Conservation (phyloP, 2,888 invertebrate species). For the Chironomus tentans region DNA sequence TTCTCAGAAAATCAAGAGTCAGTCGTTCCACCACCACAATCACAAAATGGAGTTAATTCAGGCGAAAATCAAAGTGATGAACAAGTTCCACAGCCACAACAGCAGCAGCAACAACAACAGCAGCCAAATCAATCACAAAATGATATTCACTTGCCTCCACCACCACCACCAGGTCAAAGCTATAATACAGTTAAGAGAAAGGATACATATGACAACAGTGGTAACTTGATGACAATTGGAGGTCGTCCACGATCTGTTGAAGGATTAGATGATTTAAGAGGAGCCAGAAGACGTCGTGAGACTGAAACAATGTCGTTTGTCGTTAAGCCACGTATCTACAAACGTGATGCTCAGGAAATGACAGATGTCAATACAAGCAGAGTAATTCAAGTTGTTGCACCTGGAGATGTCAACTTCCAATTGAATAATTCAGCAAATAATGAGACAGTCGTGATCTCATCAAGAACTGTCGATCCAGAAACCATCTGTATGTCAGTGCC, state of each 20-base stretch:
- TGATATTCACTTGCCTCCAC: constrained; percentile 72
- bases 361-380: constrained; percentile 85
- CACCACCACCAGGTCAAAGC: constrained; percentile 72
- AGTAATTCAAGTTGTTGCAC: constrained; percentile 86
- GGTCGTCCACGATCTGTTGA: constrained; percentile 84
- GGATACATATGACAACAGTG: constrained; percentile 57
- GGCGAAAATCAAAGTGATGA: constrained; percentile 50
- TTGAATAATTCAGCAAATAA: constrained; percentile 68
- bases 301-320: constrained; percentile 53
- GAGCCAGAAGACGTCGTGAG: constrained; percentile 59
- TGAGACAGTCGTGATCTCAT: constrained; percentile 78
- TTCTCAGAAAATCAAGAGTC: constrained; percentile 76
- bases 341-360: constrained; percentile 81
- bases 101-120: constrained; percentile 47
- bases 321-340: constrained; percentile 65
- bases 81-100: constrained; percentile 43
- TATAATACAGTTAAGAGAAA: constrained; percentile 81
- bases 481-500: constrained; percentile 91
- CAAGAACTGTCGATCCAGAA: constrained; percentile 68
- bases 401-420: constrained; percentile 86
- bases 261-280: constrained; percentile 68
- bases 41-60: constrained; percentile 60
- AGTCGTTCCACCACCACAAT: constrained; percentile 69
- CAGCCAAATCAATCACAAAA: constrained; percentile 47
- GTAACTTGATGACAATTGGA: constrained; percentile 69